A percentile compares a stretch with the other conserved stretches of the same genome.
Conservation (phyloP, 35 echinoderm and acorn worm species). For the Eucidaris tribuloides region DNA sequence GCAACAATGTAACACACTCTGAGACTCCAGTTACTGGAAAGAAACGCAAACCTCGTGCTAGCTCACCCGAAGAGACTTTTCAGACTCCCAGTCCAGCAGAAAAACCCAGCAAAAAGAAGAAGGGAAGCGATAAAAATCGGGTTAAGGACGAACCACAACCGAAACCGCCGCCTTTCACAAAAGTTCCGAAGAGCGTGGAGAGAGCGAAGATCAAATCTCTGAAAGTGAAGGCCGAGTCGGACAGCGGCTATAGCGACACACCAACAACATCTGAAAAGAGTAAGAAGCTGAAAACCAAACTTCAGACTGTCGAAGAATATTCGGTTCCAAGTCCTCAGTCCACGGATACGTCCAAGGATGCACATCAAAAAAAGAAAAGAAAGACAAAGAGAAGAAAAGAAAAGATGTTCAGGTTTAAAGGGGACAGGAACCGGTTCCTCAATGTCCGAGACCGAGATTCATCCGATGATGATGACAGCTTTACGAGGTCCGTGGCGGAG, state of each 20-base stretch:
- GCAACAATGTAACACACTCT: background rate
- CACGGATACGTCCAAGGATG: conserved; percentile 14
- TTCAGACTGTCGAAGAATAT: conserved; percentile 20
- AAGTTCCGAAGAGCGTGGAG: conserved; percentile 14
- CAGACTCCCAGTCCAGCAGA: background rate
- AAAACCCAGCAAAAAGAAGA: conserved; percentile 36
- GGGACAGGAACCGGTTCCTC: background rate
- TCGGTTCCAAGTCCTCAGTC: background rate
- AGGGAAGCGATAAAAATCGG: conserved; percentile 15
- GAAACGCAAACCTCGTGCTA: conserved; percentile 3
- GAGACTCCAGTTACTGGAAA: background rate
- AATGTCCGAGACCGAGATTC: conserved; percentile 8
- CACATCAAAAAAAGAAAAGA: conserved; percentile 15
- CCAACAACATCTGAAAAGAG: background rate
- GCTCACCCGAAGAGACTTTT: background rate
- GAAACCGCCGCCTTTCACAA: background rate
- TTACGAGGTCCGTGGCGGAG: conserved; percentile 3
- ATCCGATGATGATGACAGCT: conserved; percentile 14
- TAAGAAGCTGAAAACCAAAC: conserved; percentile 28
- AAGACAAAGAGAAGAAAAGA: conserved; percentile 46
- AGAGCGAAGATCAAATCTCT: background rate
- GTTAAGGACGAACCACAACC: background rate
- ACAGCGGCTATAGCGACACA: background rate
- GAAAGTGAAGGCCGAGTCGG: conserved; percentile 28
- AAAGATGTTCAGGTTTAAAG: conserved; percentile 26